Evolutionary conservation across 2,113 vertebrate genomes (phyloP).

Genomic region (Nesogale talazaci): DNA sequence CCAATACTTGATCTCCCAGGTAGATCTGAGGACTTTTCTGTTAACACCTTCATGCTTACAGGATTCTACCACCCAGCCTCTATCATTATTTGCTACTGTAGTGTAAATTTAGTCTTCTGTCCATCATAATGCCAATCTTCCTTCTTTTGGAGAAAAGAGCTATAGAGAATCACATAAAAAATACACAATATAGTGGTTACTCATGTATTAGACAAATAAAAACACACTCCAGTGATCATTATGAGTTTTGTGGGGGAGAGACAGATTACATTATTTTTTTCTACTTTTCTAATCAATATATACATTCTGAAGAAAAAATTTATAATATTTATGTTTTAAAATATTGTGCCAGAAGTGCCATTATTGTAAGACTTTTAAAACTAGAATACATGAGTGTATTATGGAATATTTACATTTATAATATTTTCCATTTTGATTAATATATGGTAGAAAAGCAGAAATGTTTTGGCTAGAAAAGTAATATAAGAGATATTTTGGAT

Average conservation of each 20-base stretch:
- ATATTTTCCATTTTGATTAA: slow-evolving; percentile 63
- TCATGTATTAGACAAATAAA: background rate
- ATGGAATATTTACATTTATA: slow-evolving; percentile 55
- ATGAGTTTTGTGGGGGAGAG: background rate
- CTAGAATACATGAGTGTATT: slow-evolving; percentile 43
- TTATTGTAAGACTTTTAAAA: slow-evolving; percentile 43
- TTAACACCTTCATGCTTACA: too few species aligned
- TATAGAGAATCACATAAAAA: too few species aligned
- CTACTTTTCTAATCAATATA: slow-evolving; percentile 7
- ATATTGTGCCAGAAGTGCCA: slow-evolving; percentile 32
- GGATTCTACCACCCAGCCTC: too few species aligned
- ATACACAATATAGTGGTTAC: too few species aligned
- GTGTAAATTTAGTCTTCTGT: too few species aligned
- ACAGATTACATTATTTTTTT: background rate
- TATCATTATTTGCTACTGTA: too few species aligned
- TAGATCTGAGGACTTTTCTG: too few species aligned
- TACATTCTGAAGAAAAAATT: background rate
- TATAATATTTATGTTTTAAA: slow-evolving; percentile 14
- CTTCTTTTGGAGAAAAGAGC: too few species aligned
- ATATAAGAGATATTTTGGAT: slow-evolving; percentile 37
- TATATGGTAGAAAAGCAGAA: slow-evolving; percentile 19
- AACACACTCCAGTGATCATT: slow-evolving; percentile 10
- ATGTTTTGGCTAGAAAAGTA: slow-evolving; percentile 52
- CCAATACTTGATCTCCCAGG: too few species aligned
- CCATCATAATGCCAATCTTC: too few species aligned